A percentile compares a stretch with the other conserved stretches of the same genome.
phyloP scores from a whole-genome alignment of 2,797 vertebrate species.

The Syngnathus rostellatus region DNA sequence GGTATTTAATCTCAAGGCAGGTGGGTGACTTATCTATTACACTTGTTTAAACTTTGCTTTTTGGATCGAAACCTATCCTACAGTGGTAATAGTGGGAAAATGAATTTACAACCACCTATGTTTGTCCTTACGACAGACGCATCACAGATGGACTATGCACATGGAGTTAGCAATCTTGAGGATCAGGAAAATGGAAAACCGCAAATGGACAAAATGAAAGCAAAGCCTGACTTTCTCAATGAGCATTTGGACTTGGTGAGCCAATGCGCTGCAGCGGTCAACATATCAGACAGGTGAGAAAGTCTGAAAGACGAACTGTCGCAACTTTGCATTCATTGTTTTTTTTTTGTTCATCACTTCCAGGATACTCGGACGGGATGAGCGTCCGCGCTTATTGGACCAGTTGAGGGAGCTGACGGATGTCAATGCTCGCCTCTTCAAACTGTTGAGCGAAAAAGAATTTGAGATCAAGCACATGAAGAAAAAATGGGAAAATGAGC shows the following conservation, averaged over 20 bases:
- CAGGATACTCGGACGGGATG: constrained; percentile 65
- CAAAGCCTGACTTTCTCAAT: constrained; percentile 3
- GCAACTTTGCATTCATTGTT: not conserved
- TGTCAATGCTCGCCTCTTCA: constrained; percentile 83
- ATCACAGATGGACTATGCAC: constrained; percentile 62
- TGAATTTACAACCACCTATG: not conserved
- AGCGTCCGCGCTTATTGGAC: constrained; percentile 64
- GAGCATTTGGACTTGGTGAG: constrained; percentile 37
- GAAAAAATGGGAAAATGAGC: constrained; percentile 79
- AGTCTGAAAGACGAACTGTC: too few relatives aligned
- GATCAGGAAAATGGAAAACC: constrained; percentile 73
- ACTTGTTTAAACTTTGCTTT: not conserved
- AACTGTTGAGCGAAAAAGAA: constrained; percentile 81
- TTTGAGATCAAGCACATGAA: constrained; percentile 84
- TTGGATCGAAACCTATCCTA: not conserved
- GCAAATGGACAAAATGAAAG: constrained; percentile 63
- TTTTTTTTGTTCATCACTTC: not conserved
- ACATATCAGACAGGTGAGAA: constrained; percentile 49
- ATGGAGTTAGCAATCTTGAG: constrained; percentile 67
- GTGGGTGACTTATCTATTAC: not conserved
- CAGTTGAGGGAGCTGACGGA: constrained; percentile 77
- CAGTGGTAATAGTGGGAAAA: not conserved
- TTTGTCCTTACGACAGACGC: not conserved
- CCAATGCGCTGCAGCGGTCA: constrained; percentile 29
- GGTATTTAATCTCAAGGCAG: not conserved